Base-by-base conservation (phyloP, 2,113 vertebrate genomes). In the Pleuronectes platessa region DNA sequence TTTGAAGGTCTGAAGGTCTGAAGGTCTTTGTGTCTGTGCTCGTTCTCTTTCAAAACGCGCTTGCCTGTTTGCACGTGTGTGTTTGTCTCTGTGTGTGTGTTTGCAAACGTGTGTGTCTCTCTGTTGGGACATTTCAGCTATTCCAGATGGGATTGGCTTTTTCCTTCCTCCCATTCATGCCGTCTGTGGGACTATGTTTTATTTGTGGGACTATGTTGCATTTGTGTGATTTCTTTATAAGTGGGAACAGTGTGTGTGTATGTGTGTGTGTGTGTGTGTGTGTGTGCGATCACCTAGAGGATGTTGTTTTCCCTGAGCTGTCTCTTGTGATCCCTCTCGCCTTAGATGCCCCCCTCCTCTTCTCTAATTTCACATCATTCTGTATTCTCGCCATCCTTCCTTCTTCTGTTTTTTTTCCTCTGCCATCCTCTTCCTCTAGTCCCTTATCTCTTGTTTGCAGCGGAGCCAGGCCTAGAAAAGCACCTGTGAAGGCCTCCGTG, bases 381-480 rank as follows among this genome's bases (percentile, higher is more conserved):
- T 67, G 62, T 78, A 65, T 86, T 89, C 81, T 85, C 68, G 40
- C 68, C 61, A 31, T 87, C 40, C 42, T 47, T 68, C 61, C 61
- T 49, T 53, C 51, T 53, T n/a, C 7, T 53, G 31, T 31, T 31
- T 31, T 53, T 53, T 49, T 49, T 49, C 1, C 47, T 49, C 47
- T 11, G 13, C 56, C 63, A 4, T 60, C 59, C 31, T 78, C 51
- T 78, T 59, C 49, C 68, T 83, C 51, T 47, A 20, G 76, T 82
- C 66, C 59, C 72, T 90, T 92, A 90, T 92, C 83, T 90, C 82
- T n/a, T 59, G 26, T 74, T 78, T 82, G 82, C 88, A 90, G 89
- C 40, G 15, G 37, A 79, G 72, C 74, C 71, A 62, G 68, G 31
- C 62, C 65, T 75, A 68, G 35, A 76, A 84, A 74, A 51, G 31